Conservation (phyloP, 1,140 invertebrate genomes). For the Diabrotica undecimpunctata region DNA sequence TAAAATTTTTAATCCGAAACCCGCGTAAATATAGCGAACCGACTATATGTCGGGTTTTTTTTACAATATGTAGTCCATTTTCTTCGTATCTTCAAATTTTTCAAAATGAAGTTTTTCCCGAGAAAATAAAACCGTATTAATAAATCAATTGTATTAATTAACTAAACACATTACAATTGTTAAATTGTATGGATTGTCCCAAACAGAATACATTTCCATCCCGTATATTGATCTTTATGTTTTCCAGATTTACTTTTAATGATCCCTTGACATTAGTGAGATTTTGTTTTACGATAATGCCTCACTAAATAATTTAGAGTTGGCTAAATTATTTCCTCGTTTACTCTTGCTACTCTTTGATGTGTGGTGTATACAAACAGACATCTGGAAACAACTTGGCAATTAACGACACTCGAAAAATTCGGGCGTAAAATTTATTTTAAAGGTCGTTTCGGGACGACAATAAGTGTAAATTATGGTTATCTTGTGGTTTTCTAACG, state of each 20-base stretch:
- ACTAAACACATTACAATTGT: no score
- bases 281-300: slow-evolving; percentile 40
- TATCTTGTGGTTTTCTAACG: slow-evolving; percentile 5
- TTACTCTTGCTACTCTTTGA: slow-evolving; percentile 27
- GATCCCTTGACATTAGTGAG: slow-evolving; percentile 31
- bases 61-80: no score
- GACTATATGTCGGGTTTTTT: no score
- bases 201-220: no score
- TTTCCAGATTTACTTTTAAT: slow-evolving; percentile 41
- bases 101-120: no score
- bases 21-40: no score
- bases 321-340: slow-evolving; percentile 37
- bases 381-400: slow-evolving; percentile 36
- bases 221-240: slow-evolving; percentile 29
- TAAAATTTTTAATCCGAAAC: no score
- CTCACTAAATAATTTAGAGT: slow-evolving; percentile 35
- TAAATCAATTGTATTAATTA: no score
- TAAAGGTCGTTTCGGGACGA: slow-evolving; percentile 13
- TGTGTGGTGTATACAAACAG: slow-evolving; percentile 22
- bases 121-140: no score
- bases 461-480: slow-evolving; percentile 9
- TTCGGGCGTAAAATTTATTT: slow-evolving; percentile 15
- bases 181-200: no score
- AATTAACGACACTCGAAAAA: slow-evolving; percentile 31
- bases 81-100: no score